Base-by-base conservation (phyloP, 2,888 invertebrate species). In the Diarsia rubi region DNA sequence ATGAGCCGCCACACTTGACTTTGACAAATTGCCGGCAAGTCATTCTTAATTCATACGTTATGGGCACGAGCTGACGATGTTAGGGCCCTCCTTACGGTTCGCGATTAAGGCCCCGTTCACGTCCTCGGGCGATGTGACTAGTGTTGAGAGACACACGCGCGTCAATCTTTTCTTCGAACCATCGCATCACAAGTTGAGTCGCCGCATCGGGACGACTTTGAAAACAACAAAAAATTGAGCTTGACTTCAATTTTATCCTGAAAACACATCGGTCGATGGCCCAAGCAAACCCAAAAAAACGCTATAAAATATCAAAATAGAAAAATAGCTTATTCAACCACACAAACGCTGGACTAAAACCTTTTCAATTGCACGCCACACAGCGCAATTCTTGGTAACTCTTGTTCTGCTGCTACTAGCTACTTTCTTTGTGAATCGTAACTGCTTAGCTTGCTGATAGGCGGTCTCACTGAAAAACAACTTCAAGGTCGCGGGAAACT, bases 11-110 rank as follows among this genome's bases (percentile, higher is more conserved):
- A 68, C 45, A 14, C 31, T 63, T 70, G 86, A 86, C 82, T 64
- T 65, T 84, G 86, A 86, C 88, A 88, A 82, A 88, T 88, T 78
- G 77, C 63, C 62, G 69, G 21, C 70, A 57, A 75, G 74, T 81
- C 75, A 75, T 86, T 80, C 67, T 45, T 87, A 78, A 85, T 85
- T 87, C 86, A 83, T 77, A 81, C 63, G 74, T 49, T 75, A 69
- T 67, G 71, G 74, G 64, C 60, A 57, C 71, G 12, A 67, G 78
- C 62, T 69, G 73, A 65, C 84, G 67, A 44, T 59, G 60, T 64
- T 21, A 59, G 67, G 45, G 45, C 37, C 45, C 42, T 47, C 21
- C 52, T 74, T 19, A 44, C 44, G 5, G 59, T 21, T 16, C 4
- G 8, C 21, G 44, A 57, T 54, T 47, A n/a, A 62, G 16, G 8